Base-by-base conservation (phyloP, 2,888 invertebrate species). In the Clusia tigrina region DNA sequence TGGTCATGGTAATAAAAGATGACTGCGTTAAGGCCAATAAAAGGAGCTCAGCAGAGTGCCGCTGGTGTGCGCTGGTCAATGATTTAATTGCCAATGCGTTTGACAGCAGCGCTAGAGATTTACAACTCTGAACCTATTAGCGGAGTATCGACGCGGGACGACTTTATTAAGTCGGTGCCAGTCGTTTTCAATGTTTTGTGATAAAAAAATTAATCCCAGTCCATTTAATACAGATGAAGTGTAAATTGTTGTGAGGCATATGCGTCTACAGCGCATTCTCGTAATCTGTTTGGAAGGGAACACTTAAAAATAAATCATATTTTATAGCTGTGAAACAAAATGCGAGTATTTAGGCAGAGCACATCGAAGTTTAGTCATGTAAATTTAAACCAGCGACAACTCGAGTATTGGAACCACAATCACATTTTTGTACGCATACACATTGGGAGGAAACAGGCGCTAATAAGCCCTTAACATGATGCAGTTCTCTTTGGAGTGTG, bases 91-190 rank as follows among this genome's bases (percentile, higher is more conserved):
- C 15, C 3, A 20, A 20, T 22, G 48, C 6, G 2, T 48, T 20
- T 42, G 42, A 42, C 42, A 42, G 42, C 42, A 42, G 42, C 42
- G n/a, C n/a, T n/a, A 42, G 42, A n/a, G n/a, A 42, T 42, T 42
- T 42, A 42, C n/a, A 3, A n/a, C 42, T 15, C 42, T n/a, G n/a
- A n/a, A 6, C 48, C 48, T 15, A 42, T 42, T 42, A 42, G n/a
- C n/a, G n/a, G 42, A 15, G 42, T 42, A 15, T 42, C 9, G 2
- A 15, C 42, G 9, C 3, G 2, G 42, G 32, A 32, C 12, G 32
- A 32, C 6, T 32, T n/a, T 42, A 42, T 15, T 42, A 42, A 42
- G 12, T 42, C n/a, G 12, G 3, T 42, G 32, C n/a, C 42, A 42
- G 9, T 15, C 6, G n/a, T 42, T 10, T 32, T 32, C 6, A 32